Conservation (phyloP, 2,797 vertebrate species). For the Channallabes apus region DNA sequence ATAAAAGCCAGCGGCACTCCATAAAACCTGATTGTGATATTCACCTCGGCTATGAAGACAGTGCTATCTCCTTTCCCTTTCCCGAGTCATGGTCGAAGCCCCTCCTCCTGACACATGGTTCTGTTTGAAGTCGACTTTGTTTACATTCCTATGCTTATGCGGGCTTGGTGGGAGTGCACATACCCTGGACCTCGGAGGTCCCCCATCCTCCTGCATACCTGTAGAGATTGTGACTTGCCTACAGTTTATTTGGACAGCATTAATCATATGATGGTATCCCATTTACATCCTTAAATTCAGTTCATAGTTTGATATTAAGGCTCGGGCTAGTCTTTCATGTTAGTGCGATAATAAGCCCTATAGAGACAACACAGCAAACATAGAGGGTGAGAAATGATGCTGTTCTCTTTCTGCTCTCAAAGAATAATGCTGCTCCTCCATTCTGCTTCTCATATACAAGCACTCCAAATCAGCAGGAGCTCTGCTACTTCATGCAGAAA, state of each 20-base stretch:
- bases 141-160: conserved; percentile 71
- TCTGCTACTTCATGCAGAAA: conserved; percentile 77
- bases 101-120: conserved; percentile 57
- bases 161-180: conserved; percentile 45
- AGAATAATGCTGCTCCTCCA: conserved; percentile 25
- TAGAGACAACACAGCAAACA: conserved; percentile 76
- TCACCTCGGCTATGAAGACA: conserved; percentile 49
- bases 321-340: conserved; percentile 54
- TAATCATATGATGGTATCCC: neutral
- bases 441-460: conserved; percentile 53
- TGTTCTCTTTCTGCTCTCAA: conserved; percentile 46
- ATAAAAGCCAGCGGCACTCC: conserved; percentile 49
- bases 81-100: conserved; percentile 32
- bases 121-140: conserved; percentile 70
- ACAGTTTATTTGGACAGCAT: neutral
- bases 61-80: conserved; percentile 39
- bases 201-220: conserved; percentile 54
- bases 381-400: conserved; percentile 71
- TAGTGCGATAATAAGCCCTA: conserved; percentile 51
- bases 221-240: conserved; percentile 49
- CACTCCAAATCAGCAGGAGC: conserved; percentile 65
- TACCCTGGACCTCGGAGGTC: conserved; percentile 52
- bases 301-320: neutral
- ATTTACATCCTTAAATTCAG: neutral
- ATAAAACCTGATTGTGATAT: conserved; percentile 60